Evolutionary conservation across 2,888 invertebrate genomes (phyloP), one percentile per base, ranked within the genome.

Genomic region (Sympetrum striolatum): DNA sequence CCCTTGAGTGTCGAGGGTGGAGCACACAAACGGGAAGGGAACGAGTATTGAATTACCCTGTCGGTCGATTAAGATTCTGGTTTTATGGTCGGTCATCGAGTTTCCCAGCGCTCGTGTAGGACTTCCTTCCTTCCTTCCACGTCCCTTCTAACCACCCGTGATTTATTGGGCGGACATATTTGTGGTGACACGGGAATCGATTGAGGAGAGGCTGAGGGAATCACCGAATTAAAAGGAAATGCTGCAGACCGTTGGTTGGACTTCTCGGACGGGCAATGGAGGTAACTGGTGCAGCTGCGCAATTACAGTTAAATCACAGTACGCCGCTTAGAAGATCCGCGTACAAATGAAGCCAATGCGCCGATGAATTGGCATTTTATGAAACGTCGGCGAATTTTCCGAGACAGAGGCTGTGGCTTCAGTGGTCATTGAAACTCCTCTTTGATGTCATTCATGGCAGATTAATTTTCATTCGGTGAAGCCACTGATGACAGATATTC

Each of bases 51-150:
- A 86, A 86, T 86, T 86, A 64, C 86, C 22, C 35, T 10, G 31
- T 82, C 31, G 31, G 60, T n/a, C 86, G 86, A 60, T 60, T 60
- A 58, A 35, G 39, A 60, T 86, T 39, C 86, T 37, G 82, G 82
- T 53, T 82, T 58, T 18, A 2, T 31, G 58, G n/a, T 64, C 60
- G 86, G 86, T 86, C 60, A 86, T 86, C 86, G 37, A 37, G 86
- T 86, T 86, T 86, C 86, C 86, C 22, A 1, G 86, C 35, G 12
- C 60, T 25, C 35, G 82, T 53, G 82, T 82, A 82, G 53, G 82
- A 86, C 86, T 86, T 86, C 86, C 86, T 86, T 86, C 86, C 86
- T 86, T 37, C 81, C 44, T 44, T 44, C 44, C 44, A 44, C 4
- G 73, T 73, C 12, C 73, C 12, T 14, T 25, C 25, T 14, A 73